phyloP scores from a whole-genome alignment of 1,140 invertebrate species.

The Drosophila virilis region DNA sequence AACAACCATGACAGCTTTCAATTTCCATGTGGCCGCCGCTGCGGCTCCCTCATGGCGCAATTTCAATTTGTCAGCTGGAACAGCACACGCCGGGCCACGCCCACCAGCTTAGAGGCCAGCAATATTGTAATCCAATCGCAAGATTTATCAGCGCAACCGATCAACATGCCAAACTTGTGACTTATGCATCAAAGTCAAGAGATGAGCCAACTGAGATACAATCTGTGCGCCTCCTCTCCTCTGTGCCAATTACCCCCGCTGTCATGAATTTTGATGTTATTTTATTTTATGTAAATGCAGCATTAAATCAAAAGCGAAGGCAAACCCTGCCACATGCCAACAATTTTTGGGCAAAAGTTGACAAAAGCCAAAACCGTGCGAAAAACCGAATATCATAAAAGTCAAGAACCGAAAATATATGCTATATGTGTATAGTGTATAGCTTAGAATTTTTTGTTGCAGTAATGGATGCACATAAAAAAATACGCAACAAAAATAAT shows the following conservation, averaged over 20 bases:
- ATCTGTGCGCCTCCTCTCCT: constrained; percentile 4
- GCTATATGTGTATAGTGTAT: no score
- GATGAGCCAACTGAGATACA: constrained; percentile 58
- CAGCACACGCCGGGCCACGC: constrained; percentile 60
- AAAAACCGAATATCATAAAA: constrained; percentile 24
- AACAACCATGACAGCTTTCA: constrained; percentile 72
- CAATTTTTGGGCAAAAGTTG: constrained; percentile 66
- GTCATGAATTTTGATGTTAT: constrained; percentile 64
- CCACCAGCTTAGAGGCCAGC: constrained; percentile 60
- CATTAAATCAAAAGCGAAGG: constrained; percentile 74
- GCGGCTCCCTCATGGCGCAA: constrained; percentile 38
- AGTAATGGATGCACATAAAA: constrained; percentile 77
- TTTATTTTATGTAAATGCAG: constrained; percentile 67
- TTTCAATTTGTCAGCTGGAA: constrained; percentile 69
- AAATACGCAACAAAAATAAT: constrained; percentile 76
- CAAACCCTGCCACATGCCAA: constrained; percentile 60
- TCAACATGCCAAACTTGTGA: constrained; percentile 71
- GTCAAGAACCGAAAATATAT: constrained; percentile 21
- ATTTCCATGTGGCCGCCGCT: constrained; percentile 52
- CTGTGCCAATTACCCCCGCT: constrained; percentile 58
- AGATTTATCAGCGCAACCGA: constrained; percentile 77
- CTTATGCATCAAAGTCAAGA: constrained; percentile 80
- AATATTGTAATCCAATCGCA: constrained; percentile 78
- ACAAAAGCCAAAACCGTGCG: constrained; percentile 61
- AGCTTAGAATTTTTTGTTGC: constrained; percentile 60